A percentile compares a stretch with the other conserved stretches of the same genome.
Evolutionary conservation across 2,113 vertebrate genomes (phyloP).

Genomic region (Brachirus orientalis): DNA sequence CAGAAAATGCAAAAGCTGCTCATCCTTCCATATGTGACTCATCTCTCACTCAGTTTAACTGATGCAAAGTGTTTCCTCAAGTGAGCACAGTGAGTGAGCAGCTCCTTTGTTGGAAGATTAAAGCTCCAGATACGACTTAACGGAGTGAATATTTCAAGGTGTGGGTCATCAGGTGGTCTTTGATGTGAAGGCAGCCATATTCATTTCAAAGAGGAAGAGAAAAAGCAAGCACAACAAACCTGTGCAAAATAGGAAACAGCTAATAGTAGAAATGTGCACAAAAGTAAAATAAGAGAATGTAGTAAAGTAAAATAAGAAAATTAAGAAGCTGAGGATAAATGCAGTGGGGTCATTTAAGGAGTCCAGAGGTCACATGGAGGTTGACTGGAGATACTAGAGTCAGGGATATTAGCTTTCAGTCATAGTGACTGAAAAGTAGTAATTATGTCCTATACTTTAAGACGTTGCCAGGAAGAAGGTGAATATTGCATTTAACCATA

Average conservation of each 20-base stretch:
- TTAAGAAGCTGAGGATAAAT: not conserved
- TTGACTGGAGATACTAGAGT: not conserved
- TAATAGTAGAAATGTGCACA: not conserved
- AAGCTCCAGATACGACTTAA: constrained; percentile 38
- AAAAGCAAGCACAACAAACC: not conserved
- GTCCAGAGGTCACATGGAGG: constrained; percentile 7
- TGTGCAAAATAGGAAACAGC: constrained; percentile 13
- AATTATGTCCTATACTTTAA: too few relatives aligned
- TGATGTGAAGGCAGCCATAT: constrained; percentile 37
- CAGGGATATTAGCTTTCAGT: constrained; percentile 15
- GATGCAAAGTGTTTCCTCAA: constrained; percentile 1
- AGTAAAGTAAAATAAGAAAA: too few relatives aligned
- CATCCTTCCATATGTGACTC: too few relatives aligned
- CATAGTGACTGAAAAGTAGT: not conserved
- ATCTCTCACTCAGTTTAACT: constrained; percentile 3
- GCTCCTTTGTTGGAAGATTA: constrained; percentile 41
- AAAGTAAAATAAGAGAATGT: not conserved
- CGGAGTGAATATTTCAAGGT: constrained; percentile 18
- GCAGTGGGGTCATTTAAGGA: too few relatives aligned
- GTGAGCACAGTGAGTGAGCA: constrained; percentile 1
- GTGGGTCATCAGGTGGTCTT: constrained; percentile 43
- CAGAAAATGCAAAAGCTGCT: not conserved
- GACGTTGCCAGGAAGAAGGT: too few relatives aligned
- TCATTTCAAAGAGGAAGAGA: constrained; percentile 22
- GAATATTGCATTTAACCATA: too few relatives aligned